These are phyloP conservation scores for Microtus montanus DNA, from an alignment of 2,113 vertebrate genomes.

Conservation along the genomic window DNA sequence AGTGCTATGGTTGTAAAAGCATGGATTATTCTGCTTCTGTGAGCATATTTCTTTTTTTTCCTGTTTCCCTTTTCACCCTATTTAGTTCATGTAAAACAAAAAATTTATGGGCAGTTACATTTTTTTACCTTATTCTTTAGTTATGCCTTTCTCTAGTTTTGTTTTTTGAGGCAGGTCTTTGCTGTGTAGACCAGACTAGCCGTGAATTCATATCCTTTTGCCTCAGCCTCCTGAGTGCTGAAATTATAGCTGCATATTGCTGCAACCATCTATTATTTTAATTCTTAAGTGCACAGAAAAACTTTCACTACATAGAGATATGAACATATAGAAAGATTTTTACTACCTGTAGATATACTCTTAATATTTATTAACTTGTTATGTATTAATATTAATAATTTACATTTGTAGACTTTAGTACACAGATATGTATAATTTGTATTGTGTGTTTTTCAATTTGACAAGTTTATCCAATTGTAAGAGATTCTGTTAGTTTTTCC, in stretches of 20 bases:
- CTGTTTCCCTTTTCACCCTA: neutral
- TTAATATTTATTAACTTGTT: neutral
- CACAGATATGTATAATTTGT: neutral
- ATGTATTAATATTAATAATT: neutral
- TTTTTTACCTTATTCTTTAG: neutral
- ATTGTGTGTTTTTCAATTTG: neutral
- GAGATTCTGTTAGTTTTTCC: neutral
- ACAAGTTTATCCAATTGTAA: constrained; percentile 10
- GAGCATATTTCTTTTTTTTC: neutral
- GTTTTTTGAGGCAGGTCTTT: neutral
- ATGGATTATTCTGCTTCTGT: neutral
- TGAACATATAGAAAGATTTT: neutral
- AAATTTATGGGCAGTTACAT: neutral
- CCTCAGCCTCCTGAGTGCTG: neutral
- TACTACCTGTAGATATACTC: neutral
- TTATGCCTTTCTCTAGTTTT: neutral
- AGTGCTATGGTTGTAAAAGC: neutral
- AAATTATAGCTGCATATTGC: neutral
- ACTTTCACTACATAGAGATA: neutral
- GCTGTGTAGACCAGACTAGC: neutral
- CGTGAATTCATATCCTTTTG: neutral
- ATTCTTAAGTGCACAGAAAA: neutral
- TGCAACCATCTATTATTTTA: neutral
- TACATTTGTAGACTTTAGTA: neutral
- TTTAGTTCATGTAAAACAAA: constrained; percentile 15